Evolutionary conservation across 2,113 vertebrate genomes (phyloP), one percentile per base, ranked within the genome.

Genomic region (Saguinus imperator): DNA sequence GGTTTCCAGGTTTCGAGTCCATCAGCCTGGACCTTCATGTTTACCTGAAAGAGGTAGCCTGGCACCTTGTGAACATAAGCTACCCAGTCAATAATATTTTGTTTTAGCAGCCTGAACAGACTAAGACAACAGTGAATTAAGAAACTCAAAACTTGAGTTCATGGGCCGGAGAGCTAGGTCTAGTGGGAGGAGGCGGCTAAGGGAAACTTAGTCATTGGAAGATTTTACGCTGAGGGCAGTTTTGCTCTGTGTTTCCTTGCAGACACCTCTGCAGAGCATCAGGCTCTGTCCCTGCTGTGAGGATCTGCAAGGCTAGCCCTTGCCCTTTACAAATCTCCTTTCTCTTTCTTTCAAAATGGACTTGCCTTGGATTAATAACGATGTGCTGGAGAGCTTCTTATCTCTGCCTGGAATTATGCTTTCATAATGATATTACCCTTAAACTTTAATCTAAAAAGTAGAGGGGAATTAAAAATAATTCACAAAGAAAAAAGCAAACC

Each of bases 301-400:
- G 96, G 72, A 95, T 98, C 95, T 98, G 95, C 95, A 91, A 90
- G 94, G 64, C 86, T 96, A 98, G 94, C 97, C 96, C 80, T 97
- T 97, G 93, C 79, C 97, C 93, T 98, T 98, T 97, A 93, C 86
- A 98, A 98, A 98, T 97, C 93, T 97, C 52, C 96, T 97, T 96
- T 95, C 37, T 94, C 92, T 92, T 94, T 85, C 96, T 98, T 98
- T 97, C 94, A 98, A 98, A 98, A 97, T 95, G 94, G 97, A 97
- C 97, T 98, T 97, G 87, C 85, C 87, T 79, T 95, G 98, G 95
- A 98, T 98, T 98, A 98, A 97, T 97, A 97, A 97, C 97, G 93
- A 97, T 97, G 97, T 76, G 76, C 94, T 73, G 57, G 88, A 96
- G 68, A 98, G 82, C 95, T 97, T 98, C 97, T 98, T 99, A 96